Conservation (phyloP, 1,140 invertebrate genomes). For the Aethina tumida region DNA sequence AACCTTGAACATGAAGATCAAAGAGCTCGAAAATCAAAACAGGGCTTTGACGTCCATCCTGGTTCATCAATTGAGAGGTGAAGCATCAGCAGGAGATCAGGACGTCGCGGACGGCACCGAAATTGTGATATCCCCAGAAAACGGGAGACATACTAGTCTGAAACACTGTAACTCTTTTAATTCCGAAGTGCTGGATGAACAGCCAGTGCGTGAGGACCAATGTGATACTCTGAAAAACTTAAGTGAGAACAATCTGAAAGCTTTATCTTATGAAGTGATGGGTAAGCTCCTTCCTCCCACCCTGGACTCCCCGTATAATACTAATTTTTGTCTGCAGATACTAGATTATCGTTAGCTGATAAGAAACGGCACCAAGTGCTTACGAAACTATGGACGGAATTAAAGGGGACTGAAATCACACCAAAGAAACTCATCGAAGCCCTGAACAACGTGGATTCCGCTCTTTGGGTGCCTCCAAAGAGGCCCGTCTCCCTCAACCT, state of each 20-base stretch:
- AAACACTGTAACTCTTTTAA: slow-evolving; percentile 36
- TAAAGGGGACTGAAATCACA: slow-evolving; percentile 48
- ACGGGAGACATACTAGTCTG: slow-evolving; percentile 9
- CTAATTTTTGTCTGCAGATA: slow-evolving; percentile 24
- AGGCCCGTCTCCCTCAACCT: slow-evolving; percentile 55
- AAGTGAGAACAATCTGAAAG: too few species aligned
- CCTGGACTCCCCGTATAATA: too few species aligned
- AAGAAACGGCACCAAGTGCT: slow-evolving; percentile 48
- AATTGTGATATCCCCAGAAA: slow-evolving; percentile 1
- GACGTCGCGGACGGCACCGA: slow-evolving; percentile 2
- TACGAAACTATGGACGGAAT: slow-evolving; percentile 48
- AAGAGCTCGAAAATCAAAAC: slow-evolving; percentile 60
- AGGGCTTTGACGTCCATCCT: slow-evolving; percentile 51
- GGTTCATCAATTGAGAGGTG: slow-evolving; percentile 50
- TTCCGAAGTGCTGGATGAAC: slow-evolving; percentile 28
- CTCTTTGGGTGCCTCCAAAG: slow-evolving; percentile 50
- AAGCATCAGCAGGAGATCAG: too few species aligned
- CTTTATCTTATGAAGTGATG: too few species aligned
- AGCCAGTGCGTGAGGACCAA: slow-evolving; percentile 17
- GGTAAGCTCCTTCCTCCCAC: too few species aligned
- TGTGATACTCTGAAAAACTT: too few species aligned
- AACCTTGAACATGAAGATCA: slow-evolving; percentile 48
- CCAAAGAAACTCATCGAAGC: slow-evolving; percentile 46
- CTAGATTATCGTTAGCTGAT: slow-evolving; percentile 44
- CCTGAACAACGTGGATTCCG: slow-evolving; percentile 47